Evolutionary conservation across 1,140 invertebrate species (phyloP), one percentile per base, ranked within the genome.

Genomic region (Drosophila dunni): DNA sequence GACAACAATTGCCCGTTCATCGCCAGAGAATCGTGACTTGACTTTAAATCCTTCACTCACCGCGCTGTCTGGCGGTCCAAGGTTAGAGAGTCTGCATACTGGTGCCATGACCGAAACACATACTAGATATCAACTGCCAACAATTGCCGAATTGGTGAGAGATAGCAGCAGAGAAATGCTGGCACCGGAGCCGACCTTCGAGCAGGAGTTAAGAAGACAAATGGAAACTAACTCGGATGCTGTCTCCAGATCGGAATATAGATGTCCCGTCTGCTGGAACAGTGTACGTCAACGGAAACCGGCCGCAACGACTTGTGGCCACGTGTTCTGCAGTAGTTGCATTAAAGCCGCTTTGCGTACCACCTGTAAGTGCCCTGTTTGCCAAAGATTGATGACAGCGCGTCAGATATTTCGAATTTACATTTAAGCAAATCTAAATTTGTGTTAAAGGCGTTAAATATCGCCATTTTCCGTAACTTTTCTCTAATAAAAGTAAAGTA

Each of bases 321-420:
- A 78, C 58, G 73, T 78, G 0, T 76, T 72, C 3, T 76, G 76
- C 62, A 20, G 20, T 9, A 11, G 29, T 36, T 76, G 76, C 34
- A 76, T 78, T 11, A 50, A 6, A 24, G 9, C 51, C 8, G 73
- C 73, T 4, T 8, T 76, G 11, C 24, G 51, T 33, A 13, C 57
- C 13, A 36, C 57, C 29, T 45, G 40, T 13, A 72, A 54, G 4
- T 79, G 67, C 13, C 73, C 76, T 1, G 45, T 79, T 0, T 76
- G 76, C 57, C 63, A 67, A n/a, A 40, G 17, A 10, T 10, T 34
- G 17, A 50, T 78, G n/a, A 42, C 73, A 0, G 46, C n/a, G 0
- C 42, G 51, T n/a, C 33, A 63, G 50, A 36, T 58, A 29, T 57
- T 71, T n/a, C 44, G 72, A 34, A 67, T 78, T 29, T 76, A 71